Conservation (phyloP, 2,113 vertebrate species). For the Ciconia maguari region DNA sequence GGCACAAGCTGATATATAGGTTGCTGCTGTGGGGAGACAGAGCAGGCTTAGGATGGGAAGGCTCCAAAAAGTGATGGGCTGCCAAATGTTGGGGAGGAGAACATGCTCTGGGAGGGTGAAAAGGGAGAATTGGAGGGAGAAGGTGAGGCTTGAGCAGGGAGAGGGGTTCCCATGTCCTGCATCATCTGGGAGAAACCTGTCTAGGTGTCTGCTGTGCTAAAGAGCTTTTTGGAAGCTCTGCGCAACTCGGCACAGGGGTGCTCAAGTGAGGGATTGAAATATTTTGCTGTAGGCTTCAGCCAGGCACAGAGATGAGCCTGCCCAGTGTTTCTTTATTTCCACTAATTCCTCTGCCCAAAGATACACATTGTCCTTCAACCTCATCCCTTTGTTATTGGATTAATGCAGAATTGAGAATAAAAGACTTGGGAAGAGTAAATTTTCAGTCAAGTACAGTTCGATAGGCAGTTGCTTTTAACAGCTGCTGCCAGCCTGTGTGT, state of each 20-base stretch:
- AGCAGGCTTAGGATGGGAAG: neutral
- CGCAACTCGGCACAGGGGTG: fast-evolving
- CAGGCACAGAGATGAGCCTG: neutral
- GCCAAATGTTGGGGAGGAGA: neutral
- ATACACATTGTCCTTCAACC: fast-evolving
- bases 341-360: neutral
- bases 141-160: neutral
- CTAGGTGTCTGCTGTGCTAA: neutral
- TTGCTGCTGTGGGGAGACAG: neutral
- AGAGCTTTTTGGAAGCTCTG: neutral
- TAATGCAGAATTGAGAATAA: neutral
- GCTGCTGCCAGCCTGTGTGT: neutral
- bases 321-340: neutral
- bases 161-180: neutral
- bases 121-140: neutral
- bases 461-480: neutral
- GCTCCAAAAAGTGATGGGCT: neutral
- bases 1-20: neutral
- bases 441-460: neutral
- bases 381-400: neutral
- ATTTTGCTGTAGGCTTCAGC: neutral
- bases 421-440: neutral
- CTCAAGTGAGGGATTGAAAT: neutral
- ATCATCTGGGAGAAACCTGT: neutral
- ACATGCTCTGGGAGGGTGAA: neutral